phyloP scores from a whole-genome alignment of 2,888 invertebrate species.

The Nineta flava region DNA sequence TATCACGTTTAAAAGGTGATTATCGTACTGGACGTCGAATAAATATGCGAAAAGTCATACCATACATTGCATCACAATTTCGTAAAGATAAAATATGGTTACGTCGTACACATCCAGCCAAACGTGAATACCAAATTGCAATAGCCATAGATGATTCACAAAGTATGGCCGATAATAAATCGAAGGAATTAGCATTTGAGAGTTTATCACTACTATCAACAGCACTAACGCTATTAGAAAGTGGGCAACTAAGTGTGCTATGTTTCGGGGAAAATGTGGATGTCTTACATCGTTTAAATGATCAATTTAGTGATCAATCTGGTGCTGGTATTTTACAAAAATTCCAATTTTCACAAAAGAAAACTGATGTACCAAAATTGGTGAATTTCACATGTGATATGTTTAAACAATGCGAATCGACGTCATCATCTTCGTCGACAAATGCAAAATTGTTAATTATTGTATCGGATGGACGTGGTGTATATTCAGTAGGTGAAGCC shows the following conservation, averaged over 20 bases:
- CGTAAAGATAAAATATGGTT: slow-evolving; percentile 99
- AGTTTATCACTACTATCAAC: slow-evolving; percentile 81
- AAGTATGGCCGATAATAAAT: slow-evolving; percentile 77
- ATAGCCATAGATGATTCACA: slow-evolving; percentile 94
- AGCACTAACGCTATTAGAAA: slow-evolving; percentile 84
- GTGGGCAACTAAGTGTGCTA: slow-evolving; percentile 79
- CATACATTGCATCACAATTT: slow-evolving; percentile 97
- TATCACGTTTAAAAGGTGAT: slow-evolving; percentile 84
- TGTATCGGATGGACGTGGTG: slow-evolving; percentile 88
- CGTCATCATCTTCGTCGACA: slow-evolving; percentile 31
- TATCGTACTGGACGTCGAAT: slow-evolving; percentile 91
- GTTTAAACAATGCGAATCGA: slow-evolving; percentile 30
- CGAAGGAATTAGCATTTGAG: slow-evolving; percentile 85
- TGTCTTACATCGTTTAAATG: slow-evolving; percentile 74
- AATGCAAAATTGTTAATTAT: slow-evolving; percentile 78
- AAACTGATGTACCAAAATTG: slow-evolving; percentile 72
- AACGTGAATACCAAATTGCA: slow-evolving; percentile 89
- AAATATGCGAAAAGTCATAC: slow-evolving; percentile 96
- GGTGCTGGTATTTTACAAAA: slow-evolving; percentile 69
- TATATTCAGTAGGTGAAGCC: slow-evolving; percentile 74
- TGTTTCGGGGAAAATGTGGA: slow-evolving; percentile 79
- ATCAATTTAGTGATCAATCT: slow-evolving; percentile 74
- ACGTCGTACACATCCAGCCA: slow-evolving; percentile 84
- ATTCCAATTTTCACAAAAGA: slow-evolving; percentile 76
- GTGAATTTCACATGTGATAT: slow-evolving; percentile 63